These are phyloP conservation scores for Bellardia pandia DNA, from an alignment of 2,888 invertebrate species.

Conservation along the genomic window DNA sequence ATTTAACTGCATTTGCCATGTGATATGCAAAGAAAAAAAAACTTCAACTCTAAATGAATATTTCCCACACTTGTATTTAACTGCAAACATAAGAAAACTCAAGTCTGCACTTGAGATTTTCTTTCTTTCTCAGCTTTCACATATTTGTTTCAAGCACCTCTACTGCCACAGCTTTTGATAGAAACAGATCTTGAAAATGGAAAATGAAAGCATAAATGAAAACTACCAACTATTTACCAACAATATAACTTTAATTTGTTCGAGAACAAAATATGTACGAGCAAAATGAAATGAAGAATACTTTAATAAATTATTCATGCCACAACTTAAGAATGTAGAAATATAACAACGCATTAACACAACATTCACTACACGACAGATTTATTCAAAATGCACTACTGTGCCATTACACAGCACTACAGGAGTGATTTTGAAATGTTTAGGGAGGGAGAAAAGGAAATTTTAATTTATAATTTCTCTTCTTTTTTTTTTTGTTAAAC, in stretches of 20 bases:
- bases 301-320: conserved; percentile 50
- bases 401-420: background rate
- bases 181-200: background rate
- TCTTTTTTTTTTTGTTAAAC: background rate
- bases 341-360: conserved; percentile 24
- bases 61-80: background rate
- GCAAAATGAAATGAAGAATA: background rate
- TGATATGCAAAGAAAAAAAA: too few species aligned
- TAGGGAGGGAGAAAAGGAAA: background rate
- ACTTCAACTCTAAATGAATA: background rate
- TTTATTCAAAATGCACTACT: background rate
- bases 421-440: background rate
- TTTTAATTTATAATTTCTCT: background rate
- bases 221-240: conserved; percentile 23
- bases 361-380: conserved; percentile 3
- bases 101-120: background rate
- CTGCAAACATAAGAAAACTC: background rate
- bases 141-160: conserved; percentile 2
- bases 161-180: background rate
- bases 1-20: too few species aligned
- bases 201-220: background rate
- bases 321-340: conserved; percentile 21
- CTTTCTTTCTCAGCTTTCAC: background rate
- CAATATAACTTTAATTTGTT: background rate
- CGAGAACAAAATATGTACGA: background rate